Base-by-base conservation (phyloP, 2,888 invertebrate species). In the Xylota sylvarum region DNA sequence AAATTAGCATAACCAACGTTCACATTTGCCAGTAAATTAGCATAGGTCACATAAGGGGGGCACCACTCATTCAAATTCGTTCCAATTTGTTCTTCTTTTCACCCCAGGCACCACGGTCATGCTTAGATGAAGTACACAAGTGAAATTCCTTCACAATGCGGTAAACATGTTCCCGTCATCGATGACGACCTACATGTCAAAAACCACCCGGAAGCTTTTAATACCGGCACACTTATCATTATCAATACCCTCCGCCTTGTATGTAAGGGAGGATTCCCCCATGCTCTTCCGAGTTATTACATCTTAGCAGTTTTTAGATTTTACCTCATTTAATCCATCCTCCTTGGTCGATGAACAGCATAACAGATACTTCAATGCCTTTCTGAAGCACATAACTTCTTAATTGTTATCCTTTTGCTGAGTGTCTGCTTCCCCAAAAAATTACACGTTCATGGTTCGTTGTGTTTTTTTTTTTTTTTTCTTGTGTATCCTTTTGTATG, bases 271-370 rank as follows among this genome's bases (percentile, higher is more conserved):
- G 23, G 23, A 3, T 23, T 3, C 23, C 5, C 5, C 46, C 35
- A 10, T 3, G 4, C 12, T 32, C 14, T 14, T 32, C n/a, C 37
- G 6, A 10, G 30, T 37, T 23, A 60, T 17, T 17, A 7, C 2
- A 7, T 10, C 46, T 58, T 17, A 64, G 35, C 17, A 37, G n/a
- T n/a, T n/a, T n/a, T n/a, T n/a, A 12, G 37, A 56, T 43, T 91
- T 92, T 90, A 92, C 92, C 92, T 92, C 92, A 90, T 91, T 90
- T 67, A 90, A 88, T 70, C 90, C 91, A 78, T 90, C 90, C 85
- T 90, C 89, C 73, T 80, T 89, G 62, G 76, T 67, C 60, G 84
- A 88, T 76, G 89, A 89, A 80, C 89, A 89, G 87, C 83, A 89
- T 50, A 85, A 80, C 48, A 89, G 72, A 62, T 88, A 88, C 56